phyloP scores from a whole-genome alignment of 2,888 invertebrate genomes.

The Polydrusus cervinus region DNA sequence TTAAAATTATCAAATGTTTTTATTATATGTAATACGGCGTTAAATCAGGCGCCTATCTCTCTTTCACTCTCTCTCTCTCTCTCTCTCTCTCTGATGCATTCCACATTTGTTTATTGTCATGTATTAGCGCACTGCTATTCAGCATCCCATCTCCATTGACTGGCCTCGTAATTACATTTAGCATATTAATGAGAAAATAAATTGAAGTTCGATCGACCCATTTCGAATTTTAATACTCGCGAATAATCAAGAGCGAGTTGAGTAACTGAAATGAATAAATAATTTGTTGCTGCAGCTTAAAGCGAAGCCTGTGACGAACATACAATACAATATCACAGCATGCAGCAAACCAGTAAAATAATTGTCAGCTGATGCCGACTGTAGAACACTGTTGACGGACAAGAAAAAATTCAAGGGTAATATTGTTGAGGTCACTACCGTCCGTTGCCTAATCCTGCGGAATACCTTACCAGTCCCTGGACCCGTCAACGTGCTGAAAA shows the following conservation, averaged over 20 bases:
- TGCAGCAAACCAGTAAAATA: background rate
- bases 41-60: too few relatives aligned
- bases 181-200: slow-evolving; percentile 66
- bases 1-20: too few relatives aligned
- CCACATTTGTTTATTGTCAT: slow-evolving; percentile 38
- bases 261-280: slow-evolving; percentile 20
- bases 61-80: too few relatives aligned
- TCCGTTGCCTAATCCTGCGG: too few relatives aligned
- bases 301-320: background rate
- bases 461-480: too few relatives aligned
- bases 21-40: too few relatives aligned
- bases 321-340: background rate
- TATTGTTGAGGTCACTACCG: too few relatives aligned
- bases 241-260: slow-evolving; percentile 52
- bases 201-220: slow-evolving; percentile 64
- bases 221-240: slow-evolving; percentile 60
- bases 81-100: too few relatives aligned
- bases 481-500: too few relatives aligned
- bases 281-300: slow-evolving; percentile 15
- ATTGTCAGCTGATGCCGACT: background rate
- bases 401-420: too few relatives aligned
- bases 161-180: slow-evolving; percentile 63
- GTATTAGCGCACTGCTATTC: slow-evolving; percentile 52
- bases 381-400: too few relatives aligned
- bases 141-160: slow-evolving; percentile 47